Evolutionary conservation across 1,140 invertebrate genomes (phyloP), one percentile per base, ranked within the genome.

Genomic region (Bombus picipes): DNA sequence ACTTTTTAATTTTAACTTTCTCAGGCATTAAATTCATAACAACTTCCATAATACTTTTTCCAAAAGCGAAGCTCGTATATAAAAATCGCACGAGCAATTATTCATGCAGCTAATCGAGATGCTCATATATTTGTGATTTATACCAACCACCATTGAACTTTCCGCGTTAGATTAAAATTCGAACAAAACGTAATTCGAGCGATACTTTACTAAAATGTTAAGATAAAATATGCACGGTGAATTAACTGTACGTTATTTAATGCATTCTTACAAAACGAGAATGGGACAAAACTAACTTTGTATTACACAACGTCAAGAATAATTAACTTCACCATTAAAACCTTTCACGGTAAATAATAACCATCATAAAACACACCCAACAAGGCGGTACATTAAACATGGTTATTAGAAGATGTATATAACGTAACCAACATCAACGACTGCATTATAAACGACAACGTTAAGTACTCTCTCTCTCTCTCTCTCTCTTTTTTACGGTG

Each of bases 251-350:
- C 2, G 22, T 28, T 28, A 28, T 62, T 62, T 62, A 62, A 13
- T n/a, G 59, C 59, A 62, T 62, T 71, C 70, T 37, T 12, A 28
- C 22, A 71, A 18, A 62, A 62, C 59, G 22, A 25, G 22, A 71
- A 71, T 25, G 37, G 70, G 2, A 28, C 4, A 25, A 71, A 39
- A 39, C 70, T 39, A 39, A 8, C 37, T 34, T 37, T 22, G 34
- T 28, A 28, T 71, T 71, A 28, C 71, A 18, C 37, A 43, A 18
- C 28, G 12, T n/a, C 13, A 13, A 12, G 71, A n/a, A 73, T 73
- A 73, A 73, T 73, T 73, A 73, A 73, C 15, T 43, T n/a, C 71
- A 0, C 28, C 6, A 8, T 73, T 73, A 43, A 73, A 73, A 73
- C 12, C 37, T 15, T 41, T 22, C 37, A 25, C n/a, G 18, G 10